phyloP scores from a whole-genome alignment of 2,888 invertebrate genomes.

The Melieria picta region DNA sequence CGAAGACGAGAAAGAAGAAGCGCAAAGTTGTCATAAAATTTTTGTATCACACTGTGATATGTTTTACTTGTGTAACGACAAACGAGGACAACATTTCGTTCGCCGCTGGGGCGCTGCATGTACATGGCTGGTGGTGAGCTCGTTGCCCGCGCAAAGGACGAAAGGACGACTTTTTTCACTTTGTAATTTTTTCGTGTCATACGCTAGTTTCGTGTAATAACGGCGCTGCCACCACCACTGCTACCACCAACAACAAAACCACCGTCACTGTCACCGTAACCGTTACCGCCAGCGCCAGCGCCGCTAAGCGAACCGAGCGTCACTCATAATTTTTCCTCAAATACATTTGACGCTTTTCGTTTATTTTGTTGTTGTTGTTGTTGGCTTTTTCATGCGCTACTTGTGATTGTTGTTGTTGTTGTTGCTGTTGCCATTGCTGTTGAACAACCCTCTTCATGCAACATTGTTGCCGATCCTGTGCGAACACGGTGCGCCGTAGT shows the following conservation, averaged over 20 bases:
- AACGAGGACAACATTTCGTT: conserved; percentile 41
- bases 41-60: conserved; percentile 52
- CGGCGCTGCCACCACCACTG: conserved; percentile 39
- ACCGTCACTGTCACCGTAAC: background rate
- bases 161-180: conserved; percentile 31
- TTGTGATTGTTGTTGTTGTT: conserved; percentile 22
- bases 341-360: background rate
- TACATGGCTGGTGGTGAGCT: background rate
- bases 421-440: background rate
- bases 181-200: conserved; percentile 39
- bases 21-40: conserved; percentile 45
- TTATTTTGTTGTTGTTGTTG: conserved; percentile 17
- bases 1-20: conserved; percentile 9
- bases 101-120: background rate
- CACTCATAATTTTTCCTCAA: background rate
- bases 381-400: conserved; percentile 25
- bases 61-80: conserved; percentile 46
- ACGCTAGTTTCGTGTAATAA: conserved; percentile 39
- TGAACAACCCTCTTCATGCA: conserved; percentile 21
- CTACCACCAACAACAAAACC: conserved; percentile 11
- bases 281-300: background rate
- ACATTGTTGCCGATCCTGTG: conserved; percentile 13
- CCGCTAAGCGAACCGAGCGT: background rate
- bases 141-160: background rate
- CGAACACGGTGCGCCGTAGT: conserved; percentile 6